Evolutionary conservation across 1,140 invertebrate species (phyloP).

Genomic region (Drosophila jambulina): DNA sequence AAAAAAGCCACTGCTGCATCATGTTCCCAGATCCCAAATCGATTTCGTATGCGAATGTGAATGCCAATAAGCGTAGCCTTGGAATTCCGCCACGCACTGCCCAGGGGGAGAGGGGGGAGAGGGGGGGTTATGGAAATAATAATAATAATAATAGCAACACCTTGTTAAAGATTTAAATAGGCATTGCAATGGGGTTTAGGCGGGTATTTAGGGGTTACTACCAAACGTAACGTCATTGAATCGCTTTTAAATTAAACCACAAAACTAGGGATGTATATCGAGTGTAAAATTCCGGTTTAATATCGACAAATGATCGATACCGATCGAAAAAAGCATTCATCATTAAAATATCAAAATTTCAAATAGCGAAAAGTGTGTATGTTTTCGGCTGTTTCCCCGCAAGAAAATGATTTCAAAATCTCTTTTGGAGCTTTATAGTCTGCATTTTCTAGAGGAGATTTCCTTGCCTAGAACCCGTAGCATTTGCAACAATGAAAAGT

Average conservation of each 20-base stretch:
- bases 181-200: neutral
- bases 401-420: neutral
- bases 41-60: slow-evolving; percentile 41
- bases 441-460: slow-evolving; percentile 2
- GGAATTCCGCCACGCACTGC: slow-evolving; percentile 31
- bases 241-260: neutral
- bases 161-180: slow-evolving; percentile 1
- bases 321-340: too few relatives aligned
- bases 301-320: too few relatives aligned
- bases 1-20: slow-evolving; percentile 20
- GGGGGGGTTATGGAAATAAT: neutral
- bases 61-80: slow-evolving; percentile 36
- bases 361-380: neutral
- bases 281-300: too few relatives aligned
- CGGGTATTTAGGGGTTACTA: neutral
- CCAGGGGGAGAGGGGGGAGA: neutral
- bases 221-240: neutral
- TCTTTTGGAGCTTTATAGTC: neutral
- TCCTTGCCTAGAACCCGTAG: slow-evolving; percentile 9
- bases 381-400: neutral
- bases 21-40: slow-evolving; percentile 49
- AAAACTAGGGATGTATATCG: neutral
- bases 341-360: too few relatives aligned
- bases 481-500: slow-evolving; percentile 38
- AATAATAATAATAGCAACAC: slow-evolving; percentile 12